Base-by-base conservation (phyloP, 2,113 vertebrate species). In the Dasyprocta punctata region DNA sequence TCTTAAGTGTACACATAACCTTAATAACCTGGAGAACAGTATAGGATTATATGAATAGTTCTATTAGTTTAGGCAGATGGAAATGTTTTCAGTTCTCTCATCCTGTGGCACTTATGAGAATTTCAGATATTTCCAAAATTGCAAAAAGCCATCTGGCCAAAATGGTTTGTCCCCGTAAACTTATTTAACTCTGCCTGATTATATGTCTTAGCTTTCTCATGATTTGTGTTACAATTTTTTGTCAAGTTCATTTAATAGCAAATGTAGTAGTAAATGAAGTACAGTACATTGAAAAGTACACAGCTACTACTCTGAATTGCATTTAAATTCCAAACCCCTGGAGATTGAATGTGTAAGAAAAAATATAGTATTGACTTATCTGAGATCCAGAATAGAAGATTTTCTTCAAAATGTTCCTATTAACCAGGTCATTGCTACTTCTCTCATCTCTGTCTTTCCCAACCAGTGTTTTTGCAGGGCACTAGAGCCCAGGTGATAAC, bases 91-190 rank as follows among this genome's bases (percentile, higher is more conserved):
- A 93, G 33, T 92, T 97, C 94, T 95, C 73, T 94, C 86, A 97
- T 96, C 94, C 96, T 86, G 56, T 97, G 97, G 95, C 73, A 69
- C 97, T 98, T 96, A 96, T 97, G 97, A 97, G 93, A 97, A 97
- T 61, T 93, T 97, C 92, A 95, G 44, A 86, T 98, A 98, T 98
- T 98, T 98, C 97, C 95, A 95, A 95, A 97, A 97, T 92, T 95
- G 81, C 93, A 98, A 87, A 95, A 98, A 90, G 78, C 98, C 97
- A 98, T 98, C 97, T 98, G 98, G 71, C 94, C 96, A 77, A 96
- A 98, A 96, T 83, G 93, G 20, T 7, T 33, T 96, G 54, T 71
- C 93, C 83, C 94, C 92, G 86, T 92, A 94, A 96, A 89, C 94
- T 97, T 97, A 91, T 73, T 89, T 80, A 85, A 87, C 47, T 93